Percentiles rank a stretch among this genome's conserved stretches.
phyloP scores from a whole-genome alignment of 2,797 vertebrate species.

The Triplophysa yarkandensis region DNA sequence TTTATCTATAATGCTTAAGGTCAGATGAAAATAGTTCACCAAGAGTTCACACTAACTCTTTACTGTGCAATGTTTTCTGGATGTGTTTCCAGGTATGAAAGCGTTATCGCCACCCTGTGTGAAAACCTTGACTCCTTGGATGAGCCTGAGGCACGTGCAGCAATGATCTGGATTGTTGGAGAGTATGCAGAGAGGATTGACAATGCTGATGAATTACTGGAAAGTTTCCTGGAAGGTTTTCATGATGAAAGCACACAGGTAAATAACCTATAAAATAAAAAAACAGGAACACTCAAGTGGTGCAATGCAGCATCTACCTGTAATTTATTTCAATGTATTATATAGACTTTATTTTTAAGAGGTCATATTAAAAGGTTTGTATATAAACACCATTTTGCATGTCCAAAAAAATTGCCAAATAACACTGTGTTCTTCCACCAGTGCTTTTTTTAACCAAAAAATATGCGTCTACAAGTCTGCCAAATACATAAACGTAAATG shows the following conservation, averaged over 20 bases:
- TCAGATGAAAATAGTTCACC: no score
- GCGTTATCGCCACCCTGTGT: constrained; percentile 95
- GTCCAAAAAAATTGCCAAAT: not conserved
- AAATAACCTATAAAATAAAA: not conserved
- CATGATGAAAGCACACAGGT: constrained; percentile 98
- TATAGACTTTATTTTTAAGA: not conserved
- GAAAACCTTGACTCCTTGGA: constrained; percentile 98
- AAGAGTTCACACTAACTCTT: no score
- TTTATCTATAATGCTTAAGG: not conserved
- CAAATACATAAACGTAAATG: no score
- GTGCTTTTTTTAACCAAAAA: no score
- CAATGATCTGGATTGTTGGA: constrained; percentile 99
- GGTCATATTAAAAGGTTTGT: not conserved
- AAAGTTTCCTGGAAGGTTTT: constrained; percentile 97
- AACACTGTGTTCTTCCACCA: no score
- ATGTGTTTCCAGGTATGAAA: constrained; percentile 84
- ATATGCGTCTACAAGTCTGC: no score
- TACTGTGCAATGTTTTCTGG: not conserved
- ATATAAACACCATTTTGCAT: not conserved
- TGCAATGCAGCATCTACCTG: not conserved
- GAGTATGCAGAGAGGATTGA: constrained; percentile 97
- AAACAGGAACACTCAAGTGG: not conserved
- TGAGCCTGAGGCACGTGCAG: constrained; percentile 94
- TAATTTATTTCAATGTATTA: not conserved
- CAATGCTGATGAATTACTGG: constrained; percentile 94